phyloP scores from a whole-genome alignment of 2,888 invertebrate species.

The Macrostomum cliftonense region DNA sequence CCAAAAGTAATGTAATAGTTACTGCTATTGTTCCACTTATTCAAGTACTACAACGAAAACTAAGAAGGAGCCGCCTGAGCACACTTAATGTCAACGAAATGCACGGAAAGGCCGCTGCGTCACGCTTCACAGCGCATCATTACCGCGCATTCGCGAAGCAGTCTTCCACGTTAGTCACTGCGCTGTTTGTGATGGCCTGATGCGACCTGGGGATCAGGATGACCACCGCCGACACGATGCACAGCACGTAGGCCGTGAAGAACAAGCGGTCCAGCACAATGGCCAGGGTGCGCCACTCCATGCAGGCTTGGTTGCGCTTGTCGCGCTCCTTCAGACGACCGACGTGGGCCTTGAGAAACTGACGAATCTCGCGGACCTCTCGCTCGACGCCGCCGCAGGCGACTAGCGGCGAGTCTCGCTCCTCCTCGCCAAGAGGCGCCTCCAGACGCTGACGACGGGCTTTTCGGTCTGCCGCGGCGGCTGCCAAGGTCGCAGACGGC shows the following conservation, averaged over 20 bases:
- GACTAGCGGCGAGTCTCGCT: conserved; percentile 4
- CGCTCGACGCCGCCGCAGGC: neutral
- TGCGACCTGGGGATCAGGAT: conserved; percentile 1
- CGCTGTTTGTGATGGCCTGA: no score
- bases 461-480: no score
- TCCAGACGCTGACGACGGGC: neutral
- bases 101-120: no score
- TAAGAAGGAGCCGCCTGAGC: no score
- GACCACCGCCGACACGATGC: conserved; percentile 6
- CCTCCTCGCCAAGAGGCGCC: neutral
- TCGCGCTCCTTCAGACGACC: conserved; percentile 9
- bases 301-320: conserved; percentile 6
- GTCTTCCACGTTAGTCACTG: no score
- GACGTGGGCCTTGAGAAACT: conserved; percentile 8
- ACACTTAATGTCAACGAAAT: no score
- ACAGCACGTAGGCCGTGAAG: conserved; percentile 7
- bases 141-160: no score
- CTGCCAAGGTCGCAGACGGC: no score
- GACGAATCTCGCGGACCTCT: conserved; percentile 7
- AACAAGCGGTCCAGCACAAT: conserved; percentile 10
- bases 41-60: no score
- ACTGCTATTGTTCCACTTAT: no score
- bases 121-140: no score
- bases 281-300: conserved; percentile 13
- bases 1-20: no score